phyloP scores from a whole-genome alignment of 1,140 invertebrate species.

The Achroia grisella region DNA sequence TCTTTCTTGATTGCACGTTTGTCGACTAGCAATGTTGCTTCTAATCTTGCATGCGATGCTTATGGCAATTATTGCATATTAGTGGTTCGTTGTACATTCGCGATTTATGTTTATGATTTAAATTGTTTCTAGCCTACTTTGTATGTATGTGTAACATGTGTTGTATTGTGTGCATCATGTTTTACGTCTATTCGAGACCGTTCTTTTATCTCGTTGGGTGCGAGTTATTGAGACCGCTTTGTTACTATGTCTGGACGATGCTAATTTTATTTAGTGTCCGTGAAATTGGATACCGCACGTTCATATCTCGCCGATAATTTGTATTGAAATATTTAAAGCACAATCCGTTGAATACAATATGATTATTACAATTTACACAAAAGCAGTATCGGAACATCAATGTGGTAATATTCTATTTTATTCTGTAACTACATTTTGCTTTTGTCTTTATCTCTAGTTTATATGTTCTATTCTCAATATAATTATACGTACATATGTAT shows the following conservation, averaged over 20 bases:
- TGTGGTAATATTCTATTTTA: slow-evolving; percentile 32
- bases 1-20: slow-evolving; percentile 34
- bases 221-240: slow-evolving; percentile 63
- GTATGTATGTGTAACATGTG: slow-evolving; percentile 6
- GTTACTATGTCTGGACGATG: slow-evolving; percentile 52
- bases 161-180: slow-evolving; percentile 34
- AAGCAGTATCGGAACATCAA: slow-evolving; percentile 23
- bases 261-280: slow-evolving; percentile 68
- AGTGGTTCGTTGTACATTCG: slow-evolving; percentile 27
- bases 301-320: slow-evolving; percentile 31
- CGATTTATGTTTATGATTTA: slow-evolving; percentile 47
- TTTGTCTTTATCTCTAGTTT: slow-evolving; percentile 44
- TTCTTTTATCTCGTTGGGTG: slow-evolving; percentile 40
- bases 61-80: slow-evolving; percentile 46
- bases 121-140: slow-evolving; percentile 28
- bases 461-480: not conserved
- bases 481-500: too few species aligned
- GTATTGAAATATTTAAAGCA: slow-evolving; percentile 39
- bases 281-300: slow-evolving; percentile 59
- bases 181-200: slow-evolving; percentile 13
- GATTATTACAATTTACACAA: slow-evolving; percentile 18
- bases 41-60: slow-evolving; percentile 5
- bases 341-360: slow-evolving; percentile 21
- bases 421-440: slow-evolving; percentile 47
- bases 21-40: slow-evolving; percentile 12